phyloP scores from a whole-genome alignment of 2,888 invertebrate genomes.

The Heteromyza rotundicornis region DNA sequence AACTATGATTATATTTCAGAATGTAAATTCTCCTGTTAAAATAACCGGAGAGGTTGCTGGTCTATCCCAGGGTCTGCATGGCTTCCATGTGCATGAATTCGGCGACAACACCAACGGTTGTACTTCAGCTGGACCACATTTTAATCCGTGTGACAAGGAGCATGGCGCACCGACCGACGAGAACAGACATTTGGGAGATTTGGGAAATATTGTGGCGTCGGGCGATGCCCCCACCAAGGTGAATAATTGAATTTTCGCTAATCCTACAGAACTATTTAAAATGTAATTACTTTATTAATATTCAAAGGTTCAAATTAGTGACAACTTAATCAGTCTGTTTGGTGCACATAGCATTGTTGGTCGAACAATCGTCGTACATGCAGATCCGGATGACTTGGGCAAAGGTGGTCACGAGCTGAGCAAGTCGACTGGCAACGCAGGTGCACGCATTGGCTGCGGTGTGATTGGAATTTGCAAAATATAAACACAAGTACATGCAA shows the following conservation, averaged over 20 bases:
- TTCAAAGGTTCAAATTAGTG: conserved; percentile 66
- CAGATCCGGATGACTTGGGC: conserved; percentile 93
- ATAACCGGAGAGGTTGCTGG: conserved; percentile 85
- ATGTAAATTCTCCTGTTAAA: conserved; percentile 73
- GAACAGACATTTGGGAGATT: conserved; percentile 86
- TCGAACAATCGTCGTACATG: conserved; percentile 88
- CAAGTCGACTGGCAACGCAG: conserved; percentile 94
- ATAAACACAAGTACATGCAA: conserved; percentile 42
- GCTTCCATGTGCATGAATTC: conserved; percentile 94
- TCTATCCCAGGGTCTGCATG: conserved; percentile 72
- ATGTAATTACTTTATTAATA: neutral
- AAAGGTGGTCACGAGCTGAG: conserved; percentile 90
- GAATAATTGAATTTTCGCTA: too few relatives aligned
- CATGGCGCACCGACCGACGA: conserved; percentile 82
- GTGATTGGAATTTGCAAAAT: conserved; percentile 61
- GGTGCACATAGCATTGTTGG: conserved; percentile 83
- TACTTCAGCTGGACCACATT: conserved; percentile 93
- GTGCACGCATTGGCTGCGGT: conserved; percentile 67
- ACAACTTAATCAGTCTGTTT: conserved; percentile 69
- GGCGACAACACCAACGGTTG: conserved; percentile 96
- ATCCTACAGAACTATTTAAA: neutral
- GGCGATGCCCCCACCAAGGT: conserved; percentile 71
- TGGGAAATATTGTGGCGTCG: conserved; percentile 83
- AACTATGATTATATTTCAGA: too few relatives aligned
- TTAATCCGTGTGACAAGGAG: conserved; percentile 81